Percentiles rank a stretch among this genome's conserved stretches.
Evolutionary conservation across 2,888 invertebrate genomes (phyloP).

Genomic region (Salpingus planirostris): DNA sequence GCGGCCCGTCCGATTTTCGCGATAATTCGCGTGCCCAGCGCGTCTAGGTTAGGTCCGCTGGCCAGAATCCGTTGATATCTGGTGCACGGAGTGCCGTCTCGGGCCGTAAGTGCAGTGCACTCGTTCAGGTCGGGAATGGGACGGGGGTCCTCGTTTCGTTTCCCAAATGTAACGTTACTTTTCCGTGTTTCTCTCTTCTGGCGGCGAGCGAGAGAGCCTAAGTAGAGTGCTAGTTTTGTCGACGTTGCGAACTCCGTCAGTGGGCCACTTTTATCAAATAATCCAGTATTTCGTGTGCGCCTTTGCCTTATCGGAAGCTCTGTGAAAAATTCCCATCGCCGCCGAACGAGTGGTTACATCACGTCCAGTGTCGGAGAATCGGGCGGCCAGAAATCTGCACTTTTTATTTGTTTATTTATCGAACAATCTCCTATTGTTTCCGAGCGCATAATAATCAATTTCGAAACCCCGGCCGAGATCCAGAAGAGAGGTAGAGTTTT

Average conservation of each 20-base stretch:
- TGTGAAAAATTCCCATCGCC: too few species aligned
- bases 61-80: conserved; percentile 35
- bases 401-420: too few species aligned
- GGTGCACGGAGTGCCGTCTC: conserved; percentile 38
- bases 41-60: conserved; percentile 24
- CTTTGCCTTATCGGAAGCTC: too few species aligned
- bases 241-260: conserved; percentile 18
- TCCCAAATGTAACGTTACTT: conserved; percentile 38
- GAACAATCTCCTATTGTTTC: too few species aligned
- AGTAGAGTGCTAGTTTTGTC: too few species aligned
- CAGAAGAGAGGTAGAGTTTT: too few species aligned
- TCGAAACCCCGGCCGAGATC: too few species aligned
- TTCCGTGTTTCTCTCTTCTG: too few species aligned
- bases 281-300: not conserved
- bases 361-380: too few species aligned
- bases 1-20: conserved; percentile 1
- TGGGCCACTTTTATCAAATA: not conserved
- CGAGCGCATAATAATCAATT: too few species aligned
- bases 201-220: conserved; percentile 29
- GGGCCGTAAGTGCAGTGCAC: conserved; percentile 37
- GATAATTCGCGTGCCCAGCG: conserved; percentile 2
- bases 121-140: conserved; percentile 29
- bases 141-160: conserved; percentile 28
- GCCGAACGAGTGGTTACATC: too few species aligned
- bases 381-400: too few species aligned